Conservation (phyloP, 2,113 vertebrate genomes). For the Anoura caudifer region DNA sequence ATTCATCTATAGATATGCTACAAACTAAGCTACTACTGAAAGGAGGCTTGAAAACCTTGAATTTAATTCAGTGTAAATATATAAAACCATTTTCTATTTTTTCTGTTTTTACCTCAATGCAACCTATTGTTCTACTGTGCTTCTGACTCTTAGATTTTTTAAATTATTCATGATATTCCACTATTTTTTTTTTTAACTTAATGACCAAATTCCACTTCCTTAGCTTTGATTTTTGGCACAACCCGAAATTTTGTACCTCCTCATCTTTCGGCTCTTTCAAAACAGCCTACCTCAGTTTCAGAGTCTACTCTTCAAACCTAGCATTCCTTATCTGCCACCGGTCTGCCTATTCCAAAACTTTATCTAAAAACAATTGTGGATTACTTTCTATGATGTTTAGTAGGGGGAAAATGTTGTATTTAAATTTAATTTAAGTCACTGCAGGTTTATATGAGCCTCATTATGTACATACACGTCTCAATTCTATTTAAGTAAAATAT, state of each 20-base stretch:
- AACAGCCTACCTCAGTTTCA: neutral
- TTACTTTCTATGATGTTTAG: too few relatives aligned
- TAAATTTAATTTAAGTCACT: neutral
- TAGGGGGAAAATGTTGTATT: neutral
- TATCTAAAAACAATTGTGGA: neutral
- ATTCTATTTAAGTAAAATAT: neutral
- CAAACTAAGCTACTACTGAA: neutral
- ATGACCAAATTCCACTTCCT: neutral
- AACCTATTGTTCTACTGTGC: neutral
- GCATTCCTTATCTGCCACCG: neutral
- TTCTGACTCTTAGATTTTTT: neutral
- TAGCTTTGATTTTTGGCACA: neutral
- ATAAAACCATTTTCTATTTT: neutral
- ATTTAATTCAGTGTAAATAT: neutral
- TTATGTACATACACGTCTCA: too few relatives aligned
- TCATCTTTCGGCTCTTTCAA: neutral
- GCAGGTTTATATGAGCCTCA: neutral
- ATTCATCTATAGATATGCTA: neutral
- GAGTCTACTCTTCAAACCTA: neutral
- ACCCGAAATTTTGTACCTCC: neutral
- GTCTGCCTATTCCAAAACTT: neutral
- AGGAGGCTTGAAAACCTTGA: neutral
- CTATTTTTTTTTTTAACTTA: neutral
- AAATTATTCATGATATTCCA: neutral
- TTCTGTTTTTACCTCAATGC: neutral